Conservation (phyloP, 2,888 invertebrate species). For the Yponomeuta malinellus region DNA sequence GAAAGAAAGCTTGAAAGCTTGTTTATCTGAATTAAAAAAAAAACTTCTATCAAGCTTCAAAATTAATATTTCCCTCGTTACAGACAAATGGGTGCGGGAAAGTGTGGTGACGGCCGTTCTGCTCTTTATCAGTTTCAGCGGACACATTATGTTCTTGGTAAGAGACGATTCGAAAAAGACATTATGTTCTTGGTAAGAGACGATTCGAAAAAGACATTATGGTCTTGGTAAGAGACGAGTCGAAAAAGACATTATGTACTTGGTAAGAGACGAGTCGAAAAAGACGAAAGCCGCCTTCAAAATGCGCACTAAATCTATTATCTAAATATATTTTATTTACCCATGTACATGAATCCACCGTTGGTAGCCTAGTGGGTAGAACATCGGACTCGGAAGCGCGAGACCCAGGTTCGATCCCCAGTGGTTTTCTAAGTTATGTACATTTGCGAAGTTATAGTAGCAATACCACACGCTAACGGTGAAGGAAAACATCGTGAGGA, state of each 20-base stretch:
- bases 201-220: conserved; percentile 28
- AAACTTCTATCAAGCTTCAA: conserved; percentile 21
- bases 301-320: neutral
- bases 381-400: too few species aligned
- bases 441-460: too few species aligned
- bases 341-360: too few species aligned
- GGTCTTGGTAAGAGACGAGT: conserved; percentile 76
- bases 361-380: too few species aligned
- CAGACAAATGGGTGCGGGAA: conserved; percentile 82
- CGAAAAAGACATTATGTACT: conserved; percentile 60
- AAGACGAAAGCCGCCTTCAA: neutral
- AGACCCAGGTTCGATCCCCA: too few species aligned
- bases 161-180: conserved; percentile 23
- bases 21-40: too few species aligned
- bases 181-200: conserved; percentile 77
- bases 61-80: neutral
- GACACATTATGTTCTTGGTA: conserved; percentile 83
- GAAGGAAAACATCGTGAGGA: too few species aligned
- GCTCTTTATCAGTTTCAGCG: conserved; percentile 78
- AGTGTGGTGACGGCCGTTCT: conserved; percentile 83
- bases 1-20: too few species aligned
- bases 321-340: too few species aligned
- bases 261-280: conserved; percentile 66
- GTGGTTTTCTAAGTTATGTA: too few species aligned
- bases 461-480: too few species aligned